Evolutionary conservation across 1,140 invertebrate genomes (phyloP).

Genomic region (Neodiprion pinetum): DNA sequence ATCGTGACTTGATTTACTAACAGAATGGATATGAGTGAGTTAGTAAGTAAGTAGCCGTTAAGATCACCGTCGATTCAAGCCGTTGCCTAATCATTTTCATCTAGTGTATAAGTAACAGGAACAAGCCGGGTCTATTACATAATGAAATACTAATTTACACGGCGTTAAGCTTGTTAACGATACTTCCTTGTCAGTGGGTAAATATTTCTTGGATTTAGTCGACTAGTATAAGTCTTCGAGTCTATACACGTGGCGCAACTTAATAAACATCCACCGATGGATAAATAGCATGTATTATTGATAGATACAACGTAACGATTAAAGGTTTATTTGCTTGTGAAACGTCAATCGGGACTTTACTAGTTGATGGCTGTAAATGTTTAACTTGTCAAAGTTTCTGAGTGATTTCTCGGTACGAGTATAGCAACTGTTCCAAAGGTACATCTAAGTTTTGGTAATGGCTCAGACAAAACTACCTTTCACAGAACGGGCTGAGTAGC

Average conservation of each 20-base stretch:
- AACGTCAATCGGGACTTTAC: neutral
- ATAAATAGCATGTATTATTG: neutral
- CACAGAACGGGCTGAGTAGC: no score
- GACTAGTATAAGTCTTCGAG: neutral
- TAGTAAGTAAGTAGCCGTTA: neutral
- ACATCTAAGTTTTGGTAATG: neutral
- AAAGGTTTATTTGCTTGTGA: neutral
- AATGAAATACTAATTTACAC: conserved; percentile 2
- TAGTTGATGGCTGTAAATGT: neutral
- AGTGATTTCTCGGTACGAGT: neutral
- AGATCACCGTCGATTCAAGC: neutral
- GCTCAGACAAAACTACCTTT: neutral
- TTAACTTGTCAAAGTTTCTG: neutral
- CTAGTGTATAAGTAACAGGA: neutral
- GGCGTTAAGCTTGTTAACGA: conserved; percentile 7
- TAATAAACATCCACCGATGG: neutral
- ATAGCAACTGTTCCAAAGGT: neutral
- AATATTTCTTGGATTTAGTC: neutral
- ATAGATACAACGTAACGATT: neutral
- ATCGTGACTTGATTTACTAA: neutral
- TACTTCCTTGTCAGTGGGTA: neutral
- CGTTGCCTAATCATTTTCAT: neutral
- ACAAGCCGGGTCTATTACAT: conserved; percentile 6
- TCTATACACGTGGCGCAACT: neutral
- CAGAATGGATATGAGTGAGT: neutral